Percentiles rank a stretch among this genome's conserved stretches.
Evolutionary conservation across 1,140 invertebrate species (phyloP).

Genomic region (Drosophila suzukii): DNA sequence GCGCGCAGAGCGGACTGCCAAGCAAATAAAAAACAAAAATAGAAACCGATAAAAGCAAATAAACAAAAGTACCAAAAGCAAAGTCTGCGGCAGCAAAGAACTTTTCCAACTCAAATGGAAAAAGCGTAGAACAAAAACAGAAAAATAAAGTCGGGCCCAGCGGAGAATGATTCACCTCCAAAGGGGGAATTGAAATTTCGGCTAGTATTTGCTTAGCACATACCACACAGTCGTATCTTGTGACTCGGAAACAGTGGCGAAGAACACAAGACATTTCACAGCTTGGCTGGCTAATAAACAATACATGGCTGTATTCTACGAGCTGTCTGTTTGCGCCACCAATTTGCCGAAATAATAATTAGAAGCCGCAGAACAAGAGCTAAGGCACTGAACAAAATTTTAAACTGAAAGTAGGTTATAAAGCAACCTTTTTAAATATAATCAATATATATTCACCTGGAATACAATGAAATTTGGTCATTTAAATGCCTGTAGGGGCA

Average conservation of each 20-base stretch:
- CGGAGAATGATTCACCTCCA: slow-evolving; percentile 55
- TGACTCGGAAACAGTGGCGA: slow-evolving; percentile 50
- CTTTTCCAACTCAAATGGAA: slow-evolving; percentile 45
- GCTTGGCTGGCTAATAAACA: slow-evolving; percentile 22
- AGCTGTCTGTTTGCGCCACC: slow-evolving; percentile 25
- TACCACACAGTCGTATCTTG: slow-evolving; percentile 48
- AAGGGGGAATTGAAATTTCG: slow-evolving; percentile 65
- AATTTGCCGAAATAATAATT: slow-evolving; percentile 51
- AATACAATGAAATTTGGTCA: too few species aligned
- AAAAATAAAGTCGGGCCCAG: slow-evolving; percentile 32
- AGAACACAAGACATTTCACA: slow-evolving; percentile 27
- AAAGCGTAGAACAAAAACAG: slow-evolving; percentile 14
- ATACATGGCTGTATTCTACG: slow-evolving; percentile 23
- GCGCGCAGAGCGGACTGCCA: slow-evolving; percentile 8
- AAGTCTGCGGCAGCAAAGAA: slow-evolving; percentile 62
- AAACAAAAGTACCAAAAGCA: slow-evolving; percentile 54
- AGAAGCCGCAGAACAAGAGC: slow-evolving; percentile 18
- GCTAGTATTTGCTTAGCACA: slow-evolving; percentile 58
- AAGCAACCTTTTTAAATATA: too few species aligned
- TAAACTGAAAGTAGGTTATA: too few species aligned
- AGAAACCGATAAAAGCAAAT: slow-evolving; percentile 43
- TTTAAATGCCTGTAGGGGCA: too few species aligned
- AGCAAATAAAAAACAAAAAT: slow-evolving; percentile 36
- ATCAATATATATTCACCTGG: too few species aligned
- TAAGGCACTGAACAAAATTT: neutral